Conservation (phyloP, 2,113 vertebrate species). For the Cinclus mexicanus region DNA sequence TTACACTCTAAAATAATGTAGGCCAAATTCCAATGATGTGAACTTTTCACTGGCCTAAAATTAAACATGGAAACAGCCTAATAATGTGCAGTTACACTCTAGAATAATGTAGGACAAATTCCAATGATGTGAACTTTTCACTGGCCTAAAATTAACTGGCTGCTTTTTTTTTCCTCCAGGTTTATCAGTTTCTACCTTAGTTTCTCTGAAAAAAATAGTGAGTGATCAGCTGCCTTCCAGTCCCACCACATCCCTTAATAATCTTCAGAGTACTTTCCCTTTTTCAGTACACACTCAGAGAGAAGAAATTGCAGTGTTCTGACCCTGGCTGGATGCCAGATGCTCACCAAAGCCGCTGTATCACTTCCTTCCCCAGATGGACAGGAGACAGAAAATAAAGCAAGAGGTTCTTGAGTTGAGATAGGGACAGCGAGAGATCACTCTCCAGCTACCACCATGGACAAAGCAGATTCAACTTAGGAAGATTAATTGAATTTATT, state of each 20-base stretch:
- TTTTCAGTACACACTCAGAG: not conserved
- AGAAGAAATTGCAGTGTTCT: not conserved
- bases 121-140: not conserved
- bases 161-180: not conserved
- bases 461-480: not conserved
- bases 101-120: not conserved
- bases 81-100: not conserved
- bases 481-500: not conserved
- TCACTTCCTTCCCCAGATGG: not conserved
- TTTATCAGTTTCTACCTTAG: not conserved
- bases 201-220: not conserved
- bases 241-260: not conserved
- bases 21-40: not conserved
- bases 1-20: not conserved
- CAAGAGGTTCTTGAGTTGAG: not conserved
- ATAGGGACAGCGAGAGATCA: not conserved
- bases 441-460: too few species aligned
- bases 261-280: not conserved
- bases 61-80: not conserved
- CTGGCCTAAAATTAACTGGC: not conserved
- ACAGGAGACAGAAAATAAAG: not conserved
- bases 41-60: not conserved
- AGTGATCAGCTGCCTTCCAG: not conserved
- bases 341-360: not conserved
- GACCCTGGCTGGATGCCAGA: not conserved